A percentile compares a stretch with the other conserved stretches of the same genome.
phyloP scores from a whole-genome alignment of 1,140 invertebrate species.

The Zophobas atratus region DNA sequence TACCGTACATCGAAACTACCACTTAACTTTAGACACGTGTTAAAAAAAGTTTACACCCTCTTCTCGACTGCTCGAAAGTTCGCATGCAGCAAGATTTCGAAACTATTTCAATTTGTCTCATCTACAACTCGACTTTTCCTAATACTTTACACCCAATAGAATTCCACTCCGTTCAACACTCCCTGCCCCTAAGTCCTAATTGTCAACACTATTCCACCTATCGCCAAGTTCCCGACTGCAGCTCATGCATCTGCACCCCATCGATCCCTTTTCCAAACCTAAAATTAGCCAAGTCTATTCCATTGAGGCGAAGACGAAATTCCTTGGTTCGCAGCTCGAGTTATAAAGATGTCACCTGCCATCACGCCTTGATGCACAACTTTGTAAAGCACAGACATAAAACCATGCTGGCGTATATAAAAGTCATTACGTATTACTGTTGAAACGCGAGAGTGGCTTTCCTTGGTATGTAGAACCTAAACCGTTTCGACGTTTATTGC shows the following conservation, averaged over 20 bases:
- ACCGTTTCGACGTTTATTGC: conserved; percentile 35
- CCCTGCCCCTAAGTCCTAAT: no score
- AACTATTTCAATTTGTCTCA: no score
- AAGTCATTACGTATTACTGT: conserved; percentile 31
- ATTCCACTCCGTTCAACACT: no score
- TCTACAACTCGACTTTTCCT: no score
- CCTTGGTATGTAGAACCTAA: conserved; percentile 23
- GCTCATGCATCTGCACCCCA: not conserved
- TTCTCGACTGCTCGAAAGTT: no score
- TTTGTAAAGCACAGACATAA: conserved; percentile 35
- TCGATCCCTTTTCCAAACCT: not conserved
- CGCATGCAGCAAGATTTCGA: no score
- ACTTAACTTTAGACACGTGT: no score
- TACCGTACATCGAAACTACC: no score
- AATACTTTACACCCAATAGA: no score
- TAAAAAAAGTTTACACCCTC: no score
- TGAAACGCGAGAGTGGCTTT: conserved; percentile 29
- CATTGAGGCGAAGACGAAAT: not conserved
- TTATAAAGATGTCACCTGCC: conserved; percentile 23
- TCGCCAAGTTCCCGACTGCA: no score
- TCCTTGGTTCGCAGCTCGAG: not conserved
- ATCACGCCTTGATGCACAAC: conserved; percentile 32
- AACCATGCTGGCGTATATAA: conserved; percentile 40
- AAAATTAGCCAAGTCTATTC: conserved; percentile 1
- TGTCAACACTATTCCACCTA: no score